phyloP scores from a whole-genome alignment of 2,888 invertebrate species.

The Axea sp. region DNA sequence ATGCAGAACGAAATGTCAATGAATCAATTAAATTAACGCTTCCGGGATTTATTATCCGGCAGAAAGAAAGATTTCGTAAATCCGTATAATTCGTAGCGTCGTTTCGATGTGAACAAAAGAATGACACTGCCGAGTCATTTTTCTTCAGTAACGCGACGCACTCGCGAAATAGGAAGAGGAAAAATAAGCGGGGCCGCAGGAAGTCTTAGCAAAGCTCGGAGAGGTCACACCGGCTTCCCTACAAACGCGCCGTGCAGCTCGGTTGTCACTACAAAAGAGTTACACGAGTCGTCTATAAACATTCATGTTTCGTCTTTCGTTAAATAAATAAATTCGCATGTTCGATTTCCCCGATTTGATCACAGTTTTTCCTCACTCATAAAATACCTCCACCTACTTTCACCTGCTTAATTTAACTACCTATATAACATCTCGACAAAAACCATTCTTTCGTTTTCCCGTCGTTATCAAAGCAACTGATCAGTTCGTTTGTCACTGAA shows the following conservation, averaged over 20 bases:
- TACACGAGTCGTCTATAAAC: conserved; percentile 39
- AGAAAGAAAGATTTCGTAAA: no score
- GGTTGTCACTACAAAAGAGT: conserved; percentile 51
- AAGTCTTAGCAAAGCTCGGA: conserved; percentile 68
- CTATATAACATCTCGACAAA: no score
- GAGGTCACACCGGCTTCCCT: conserved; percentile 68
- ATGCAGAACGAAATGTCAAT: no score
- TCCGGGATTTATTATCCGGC: no score
- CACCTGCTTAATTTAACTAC: no score
- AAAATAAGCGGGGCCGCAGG: conserved; percentile 65
- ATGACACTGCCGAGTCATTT: conserved; percentile 50
- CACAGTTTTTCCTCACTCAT: no score
- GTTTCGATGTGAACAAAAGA: conserved; percentile 37
- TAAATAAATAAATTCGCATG: not conserved
- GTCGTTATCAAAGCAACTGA: no score
- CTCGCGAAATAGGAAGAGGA: conserved; percentile 59
- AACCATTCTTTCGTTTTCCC: no score
- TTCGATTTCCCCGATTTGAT: no score
- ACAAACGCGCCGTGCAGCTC: conserved; percentile 39
- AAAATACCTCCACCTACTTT: no score
- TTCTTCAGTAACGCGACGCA: conserved; percentile 26
- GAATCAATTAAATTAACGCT: no score
- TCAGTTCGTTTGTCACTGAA: no score
- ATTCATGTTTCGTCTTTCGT: conserved; percentile 5
- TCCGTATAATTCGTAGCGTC: conserved; percentile 11